phyloP scores from a whole-genome alignment of 2,888 invertebrate genomes.

The Glyphotaelius pellucidus region DNA sequence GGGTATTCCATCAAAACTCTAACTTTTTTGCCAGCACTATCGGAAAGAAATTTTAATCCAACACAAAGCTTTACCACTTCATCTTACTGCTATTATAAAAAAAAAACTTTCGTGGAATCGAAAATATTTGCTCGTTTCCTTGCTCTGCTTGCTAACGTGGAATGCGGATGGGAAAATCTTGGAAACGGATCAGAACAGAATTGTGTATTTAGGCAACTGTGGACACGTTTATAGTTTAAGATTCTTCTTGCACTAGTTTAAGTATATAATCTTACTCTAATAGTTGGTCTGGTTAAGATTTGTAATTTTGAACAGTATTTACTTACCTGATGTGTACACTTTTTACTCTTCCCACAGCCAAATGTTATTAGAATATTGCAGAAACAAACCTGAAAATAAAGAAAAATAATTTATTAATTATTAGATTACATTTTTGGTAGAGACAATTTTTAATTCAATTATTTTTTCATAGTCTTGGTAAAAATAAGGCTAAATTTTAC shows the following conservation, averaged over 20 bases:
- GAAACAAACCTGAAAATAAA: background rate
- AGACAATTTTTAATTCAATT: no score
- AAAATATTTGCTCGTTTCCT: background rate
- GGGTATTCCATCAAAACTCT: no score
- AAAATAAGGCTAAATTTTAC: no score
- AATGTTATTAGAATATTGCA: background rate
- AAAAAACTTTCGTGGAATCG: background rate
- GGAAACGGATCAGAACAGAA: background rate
- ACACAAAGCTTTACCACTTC: background rate
- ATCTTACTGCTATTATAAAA: background rate
- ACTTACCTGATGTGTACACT: background rate
- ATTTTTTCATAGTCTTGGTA: no score
- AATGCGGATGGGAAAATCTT: background rate
- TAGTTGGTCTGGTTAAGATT: background rate
- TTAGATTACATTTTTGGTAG: background rate
- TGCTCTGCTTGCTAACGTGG: background rate
- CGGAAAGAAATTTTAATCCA: no score
- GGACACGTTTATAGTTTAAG: background rate
- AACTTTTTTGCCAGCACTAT: no score
- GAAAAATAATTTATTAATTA: background rate
- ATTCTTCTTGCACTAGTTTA: background rate
- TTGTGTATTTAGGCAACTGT: background rate
- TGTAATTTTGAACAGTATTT: background rate
- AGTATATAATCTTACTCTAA: background rate
- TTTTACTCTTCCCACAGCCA: background rate